phyloP scores from a whole-genome alignment of 1,140 invertebrate genomes.

The Calephelis nemesis region DNA sequence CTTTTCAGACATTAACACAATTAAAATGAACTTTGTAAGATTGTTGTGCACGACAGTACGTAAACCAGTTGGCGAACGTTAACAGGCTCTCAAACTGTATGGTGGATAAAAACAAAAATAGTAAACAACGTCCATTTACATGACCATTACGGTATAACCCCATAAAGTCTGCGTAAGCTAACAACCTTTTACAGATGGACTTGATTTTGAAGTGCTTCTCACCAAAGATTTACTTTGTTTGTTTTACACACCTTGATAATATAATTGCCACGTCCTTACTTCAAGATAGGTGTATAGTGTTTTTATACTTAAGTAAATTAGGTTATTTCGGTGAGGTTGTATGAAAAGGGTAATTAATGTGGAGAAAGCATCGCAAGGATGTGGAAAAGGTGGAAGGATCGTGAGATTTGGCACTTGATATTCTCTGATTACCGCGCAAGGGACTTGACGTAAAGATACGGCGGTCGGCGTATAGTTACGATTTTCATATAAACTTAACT shows the following conservation, averaged over 20 bases:
- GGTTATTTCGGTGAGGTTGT: no score
- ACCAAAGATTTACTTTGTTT: conserved; percentile 1
- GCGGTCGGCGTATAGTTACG: no score
- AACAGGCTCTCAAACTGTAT: conserved; percentile 31
- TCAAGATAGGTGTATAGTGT: not conserved
- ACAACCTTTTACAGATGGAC: conserved; percentile 29
- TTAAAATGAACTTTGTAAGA: conserved; percentile 11
- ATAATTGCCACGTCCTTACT: not conserved
- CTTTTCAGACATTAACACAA: no score
- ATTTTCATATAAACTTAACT: no score
- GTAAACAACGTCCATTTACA: conserved; percentile 51
- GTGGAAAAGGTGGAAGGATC: no score
- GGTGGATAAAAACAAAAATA: conserved; percentile 45
- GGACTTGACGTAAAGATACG: no score
- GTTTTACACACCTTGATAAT: conserved; percentile 1
- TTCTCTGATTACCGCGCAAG: no score
- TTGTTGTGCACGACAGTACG: conserved; percentile 22
- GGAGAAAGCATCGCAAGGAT: no score
- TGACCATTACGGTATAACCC: conserved; percentile 50
- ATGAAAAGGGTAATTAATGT: no score
- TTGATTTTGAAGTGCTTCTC: conserved; percentile 11
- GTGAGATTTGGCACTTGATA: no score
- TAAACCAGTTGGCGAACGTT: conserved; percentile 25
- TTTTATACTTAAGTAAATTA: no score
- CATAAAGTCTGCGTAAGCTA: conserved; percentile 33